Percentiles rank a stretch among this genome's conserved stretches.
Conservation (phyloP, 2,888 invertebrate genomes). For the Vesta saturnalis region DNA sequence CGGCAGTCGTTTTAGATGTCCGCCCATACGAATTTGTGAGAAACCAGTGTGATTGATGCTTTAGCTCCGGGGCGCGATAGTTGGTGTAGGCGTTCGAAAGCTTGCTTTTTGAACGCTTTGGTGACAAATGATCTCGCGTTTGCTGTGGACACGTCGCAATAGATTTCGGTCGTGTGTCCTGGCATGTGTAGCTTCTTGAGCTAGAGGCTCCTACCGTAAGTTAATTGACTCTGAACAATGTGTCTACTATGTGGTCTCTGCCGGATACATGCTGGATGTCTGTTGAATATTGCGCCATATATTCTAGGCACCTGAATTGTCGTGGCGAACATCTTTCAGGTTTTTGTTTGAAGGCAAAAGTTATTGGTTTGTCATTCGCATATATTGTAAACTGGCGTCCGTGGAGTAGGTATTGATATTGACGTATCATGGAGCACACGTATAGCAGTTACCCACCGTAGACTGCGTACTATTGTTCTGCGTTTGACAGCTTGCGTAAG, state of each 20-base stretch:
- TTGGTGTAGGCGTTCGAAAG: background rate
- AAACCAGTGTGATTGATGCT: background rate
- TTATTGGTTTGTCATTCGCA: constrained; percentile 36
- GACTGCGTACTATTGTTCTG: background rate
- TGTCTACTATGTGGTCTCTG: constrained; percentile 14
- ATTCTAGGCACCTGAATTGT: constrained; percentile 26
- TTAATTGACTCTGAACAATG: background rate
- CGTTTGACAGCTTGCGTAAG: constrained; percentile 50
- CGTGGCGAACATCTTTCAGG: constrained; percentile 42
- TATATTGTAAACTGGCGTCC: constrained; percentile 17
- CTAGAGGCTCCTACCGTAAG: background rate
- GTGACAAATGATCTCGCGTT: background rate
- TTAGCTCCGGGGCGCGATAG: background rate
- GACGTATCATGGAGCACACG: constrained; percentile 41
- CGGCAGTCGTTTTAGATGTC: background rate
- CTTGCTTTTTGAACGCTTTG: background rate
- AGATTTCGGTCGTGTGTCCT: background rate
- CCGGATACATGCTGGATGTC: constrained; percentile 25
- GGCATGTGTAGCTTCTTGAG: background rate
- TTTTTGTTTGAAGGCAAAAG: constrained; percentile 51
- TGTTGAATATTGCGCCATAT: constrained; percentile 27
- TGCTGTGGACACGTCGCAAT: background rate
- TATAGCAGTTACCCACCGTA: constrained; percentile 29
- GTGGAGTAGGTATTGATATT: constrained; percentile 14
- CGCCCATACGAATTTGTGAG: background rate